phyloP scores from a whole-genome alignment of 2,113 vertebrate species.

The Grammomys surdaster region DNA sequence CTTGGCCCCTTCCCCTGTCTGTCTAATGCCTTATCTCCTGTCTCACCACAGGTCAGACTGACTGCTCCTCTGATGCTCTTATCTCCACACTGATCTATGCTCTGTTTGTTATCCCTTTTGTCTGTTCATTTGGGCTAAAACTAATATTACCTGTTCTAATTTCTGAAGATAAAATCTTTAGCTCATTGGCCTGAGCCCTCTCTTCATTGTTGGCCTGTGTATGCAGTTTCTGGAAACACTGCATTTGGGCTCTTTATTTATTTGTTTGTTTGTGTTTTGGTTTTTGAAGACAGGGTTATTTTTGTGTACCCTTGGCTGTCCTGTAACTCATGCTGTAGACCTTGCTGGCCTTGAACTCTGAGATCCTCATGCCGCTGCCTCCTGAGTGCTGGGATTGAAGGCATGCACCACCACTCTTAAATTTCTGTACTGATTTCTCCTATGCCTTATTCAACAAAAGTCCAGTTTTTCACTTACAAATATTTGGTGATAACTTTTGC shows the following conservation, averaged over 20 bases:
- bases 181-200: not conserved
- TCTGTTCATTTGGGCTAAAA: not conserved
- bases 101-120: not conserved
- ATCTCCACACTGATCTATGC: not conserved
- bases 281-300: not conserved
- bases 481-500: not conserved
- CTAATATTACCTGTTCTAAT: not conserved
- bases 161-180: not conserved
- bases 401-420: rapidly evolving
- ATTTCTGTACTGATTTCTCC: not conserved
- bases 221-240: not conserved
- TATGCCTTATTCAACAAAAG: not conserved
- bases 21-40: not conserved
- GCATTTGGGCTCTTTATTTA: too few relatives aligned
- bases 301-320: not conserved
- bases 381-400: not conserved
- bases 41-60: not conserved
- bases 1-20: not conserved
- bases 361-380: not conserved
- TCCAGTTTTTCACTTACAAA: not conserved
- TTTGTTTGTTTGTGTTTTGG: not conserved
- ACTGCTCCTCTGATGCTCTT: not conserved
- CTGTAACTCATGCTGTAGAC: not conserved
- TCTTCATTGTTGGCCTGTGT: not conserved
- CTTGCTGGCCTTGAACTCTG: not conserved